Evolutionary conservation across 35 echinoderm and acorn worm species (phyloP), one percentile per base, ranked within the genome.

Genomic region (Heliocidaris tuberculata): DNA sequence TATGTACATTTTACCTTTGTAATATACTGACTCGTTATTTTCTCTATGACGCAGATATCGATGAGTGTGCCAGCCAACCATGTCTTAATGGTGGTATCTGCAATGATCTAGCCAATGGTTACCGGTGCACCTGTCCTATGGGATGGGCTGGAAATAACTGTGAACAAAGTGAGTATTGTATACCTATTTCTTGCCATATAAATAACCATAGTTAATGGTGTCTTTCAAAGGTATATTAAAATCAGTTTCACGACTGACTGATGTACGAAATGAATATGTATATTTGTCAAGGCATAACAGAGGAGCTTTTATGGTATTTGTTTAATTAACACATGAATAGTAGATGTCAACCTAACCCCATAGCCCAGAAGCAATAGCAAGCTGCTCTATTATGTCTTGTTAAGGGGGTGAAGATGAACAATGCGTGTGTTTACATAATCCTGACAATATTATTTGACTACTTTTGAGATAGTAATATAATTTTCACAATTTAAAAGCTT

Each of bases 41-140:
- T 42, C 31, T 92, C 30, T 78, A 42, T 31, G 9, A 32, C 19
- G 47, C 95, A 97, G 97, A 96, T 93, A 96, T 97, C 29, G 86
- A 86, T 86, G 91, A 96, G 65, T 97, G 97, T 94, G 90, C 90
- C 29, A 94, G 78, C 30, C 88, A 31, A 5, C 97, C 95, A 15
- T 97, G 97, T 48, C 88, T 86, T 94, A 96, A 97, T 85, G 95
- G 95, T 42, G 94, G 95, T 31, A 97, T 96, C 59, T 97, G 97
- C 48, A 94, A 89, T 94, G 97, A 97, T 71, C 60, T 85, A 17
- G 87, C 95, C 21, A 95, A 97, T 70, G 94, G 85, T 19, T 97
- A 88, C 50, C 42, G 85, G 30, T 97, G 97, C 47, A 95, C 90
- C 16, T 97, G 97, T 52, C 96, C 95, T 9, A 48, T 56, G 16